Evolutionary conservation across 2,888 invertebrate species (phyloP), one percentile per base, ranked within the genome.

Genomic region (Sinhomidia bicolor): DNA sequence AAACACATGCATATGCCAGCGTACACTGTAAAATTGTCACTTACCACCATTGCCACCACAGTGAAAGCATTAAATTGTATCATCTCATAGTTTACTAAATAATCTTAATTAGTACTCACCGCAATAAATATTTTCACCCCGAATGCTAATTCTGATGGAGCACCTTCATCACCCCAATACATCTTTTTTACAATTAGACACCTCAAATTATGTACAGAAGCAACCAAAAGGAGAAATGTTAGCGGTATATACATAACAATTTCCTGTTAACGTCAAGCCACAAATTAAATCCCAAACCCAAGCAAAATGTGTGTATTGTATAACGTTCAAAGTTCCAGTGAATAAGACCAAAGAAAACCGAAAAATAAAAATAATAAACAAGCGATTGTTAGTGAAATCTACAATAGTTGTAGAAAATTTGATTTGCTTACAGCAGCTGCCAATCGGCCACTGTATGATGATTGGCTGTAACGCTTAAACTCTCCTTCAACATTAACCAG

Each of bases 391-490:
- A 85, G 83, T 76, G 10, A 60, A 36, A n/a, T n/a, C n/a, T n/a
- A n/a, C n/a, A 20, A 47, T 17, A 4, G 12, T 12, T 54, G 51
- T 12, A 85, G 26, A 12, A 17, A 79, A 78, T 29, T 32, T 41
- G 26, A 78, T 54, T 36, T 86, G 92, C 96, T 95, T 95, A 97
- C 97, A 90, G 96, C 95, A 86, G 96, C 97, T 20, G 96, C 96
- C 93, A 96, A 94, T 92, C 95, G 95, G 0, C 95, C 94, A 86
- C 97, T 96, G 92, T 96, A 96, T 71, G 95, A 93, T 14, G 62
- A 29, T 32, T 91, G 89, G 12, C 92, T 90, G 62, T 88, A 51
- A 79, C 93, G 91, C 23, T 92, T 92, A 60, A 93, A 93, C 90
- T 94, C 94, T 92, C 93, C 93, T 0, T 93, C 93, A 14, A 96